These are phyloP conservation scores for Macquaria ambigua DNA, from an alignment of 2,113 vertebrate genomes.

Conservation along the genomic window DNA sequence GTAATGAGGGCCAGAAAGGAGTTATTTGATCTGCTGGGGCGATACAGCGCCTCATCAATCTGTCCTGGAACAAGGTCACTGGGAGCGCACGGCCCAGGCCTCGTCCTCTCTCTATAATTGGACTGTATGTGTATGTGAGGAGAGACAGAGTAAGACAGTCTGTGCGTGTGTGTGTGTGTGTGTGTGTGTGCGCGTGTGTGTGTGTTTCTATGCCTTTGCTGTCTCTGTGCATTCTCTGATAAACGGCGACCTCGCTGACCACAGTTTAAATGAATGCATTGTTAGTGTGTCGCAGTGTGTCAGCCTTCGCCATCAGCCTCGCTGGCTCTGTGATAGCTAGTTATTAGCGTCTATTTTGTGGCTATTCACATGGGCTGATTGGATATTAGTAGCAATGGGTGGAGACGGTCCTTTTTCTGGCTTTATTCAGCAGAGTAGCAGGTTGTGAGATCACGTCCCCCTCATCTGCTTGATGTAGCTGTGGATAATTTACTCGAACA, in stretches of 20 bases:
- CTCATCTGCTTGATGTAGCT: slow-evolving; percentile 34
- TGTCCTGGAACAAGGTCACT: slow-evolving; percentile 76
- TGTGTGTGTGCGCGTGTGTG: slow-evolving; percentile 16
- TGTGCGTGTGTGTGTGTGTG: slow-evolving; percentile 10
- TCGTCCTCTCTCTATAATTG: slow-evolving; percentile 74
- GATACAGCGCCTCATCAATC: slow-evolving; percentile 76
- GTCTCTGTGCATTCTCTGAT: slow-evolving; percentile 55
- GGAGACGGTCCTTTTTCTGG: slow-evolving; percentile 35
- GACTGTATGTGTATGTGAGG: slow-evolving; percentile 59
- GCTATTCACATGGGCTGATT: slow-evolving; percentile 45
- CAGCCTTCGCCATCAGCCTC: slow-evolving; percentile 41
- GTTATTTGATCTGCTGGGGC: slow-evolving; percentile 78
- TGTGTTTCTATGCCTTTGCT: slow-evolving; percentile 20
- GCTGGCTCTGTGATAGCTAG: slow-evolving; percentile 14
- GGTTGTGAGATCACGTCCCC: slow-evolving; percentile 57
- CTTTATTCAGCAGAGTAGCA: slow-evolving; percentile 33
- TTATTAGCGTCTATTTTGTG: slow-evolving; percentile 59
- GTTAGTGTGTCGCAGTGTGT: slow-evolving; percentile 40
- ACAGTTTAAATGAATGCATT: slow-evolving; percentile 60
- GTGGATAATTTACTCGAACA: slow-evolving; percentile 51
- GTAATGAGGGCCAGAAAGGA: slow-evolving; percentile 76
- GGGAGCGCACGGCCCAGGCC: slow-evolving; percentile 59
- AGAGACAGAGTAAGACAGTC: slow-evolving; percentile 34
- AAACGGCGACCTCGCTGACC: slow-evolving; percentile 65
- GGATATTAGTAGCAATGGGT: slow-evolving; percentile 53